Evolutionary conservation across 2,797 vertebrate species (phyloP).

Genomic region (Mionectes olivaceus): DNA sequence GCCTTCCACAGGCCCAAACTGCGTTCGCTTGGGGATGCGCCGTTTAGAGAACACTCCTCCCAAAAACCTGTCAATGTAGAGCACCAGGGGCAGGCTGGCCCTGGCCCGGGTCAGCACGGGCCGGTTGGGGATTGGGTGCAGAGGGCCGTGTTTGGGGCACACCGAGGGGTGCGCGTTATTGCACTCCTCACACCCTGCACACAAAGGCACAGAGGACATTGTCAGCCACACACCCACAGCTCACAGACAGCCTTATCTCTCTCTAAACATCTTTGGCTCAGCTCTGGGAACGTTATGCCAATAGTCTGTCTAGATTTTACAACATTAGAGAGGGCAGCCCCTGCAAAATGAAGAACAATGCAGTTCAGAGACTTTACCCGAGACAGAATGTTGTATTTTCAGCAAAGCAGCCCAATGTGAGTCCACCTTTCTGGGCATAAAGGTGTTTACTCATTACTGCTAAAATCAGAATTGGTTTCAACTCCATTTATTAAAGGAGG

Average conservation of each 20-base stretch:
- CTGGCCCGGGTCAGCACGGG: slow-evolving; percentile 92
- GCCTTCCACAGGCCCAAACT: slow-evolving; percentile 96
- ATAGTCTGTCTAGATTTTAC: not conserved
- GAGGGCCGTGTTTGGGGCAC: slow-evolving; percentile 90
- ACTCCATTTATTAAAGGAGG: not conserved
- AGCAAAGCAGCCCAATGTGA: not conserved
- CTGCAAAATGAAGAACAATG: not conserved
- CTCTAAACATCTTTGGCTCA: not conserved
- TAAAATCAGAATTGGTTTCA: not conserved
- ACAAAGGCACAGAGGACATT: slow-evolving; percentile 26
- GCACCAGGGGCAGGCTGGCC: slow-evolving; percentile 92
- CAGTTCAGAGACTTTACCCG: not conserved
- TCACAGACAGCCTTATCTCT: not conserved
- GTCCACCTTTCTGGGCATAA: not conserved
- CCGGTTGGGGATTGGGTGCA: slow-evolving; percentile 94
- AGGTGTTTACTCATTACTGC: not conserved
- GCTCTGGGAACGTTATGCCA: not conserved
- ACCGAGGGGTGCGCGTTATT: slow-evolving; percentile 89
- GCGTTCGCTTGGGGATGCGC: slow-evolving; percentile 94
- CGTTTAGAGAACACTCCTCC: slow-evolving; percentile 95
- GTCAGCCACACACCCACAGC: not conserved
- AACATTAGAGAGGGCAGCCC: not conserved
- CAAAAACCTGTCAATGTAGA: slow-evolving; percentile 93
- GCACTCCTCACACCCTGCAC: slow-evolving; percentile 96
- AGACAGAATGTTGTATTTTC: not conserved